Percentiles rank a stretch among this genome's conserved stretches.
Evolutionary conservation across 2,113 vertebrate genomes (phyloP).

Genomic region (Carassius carassius): DNA sequence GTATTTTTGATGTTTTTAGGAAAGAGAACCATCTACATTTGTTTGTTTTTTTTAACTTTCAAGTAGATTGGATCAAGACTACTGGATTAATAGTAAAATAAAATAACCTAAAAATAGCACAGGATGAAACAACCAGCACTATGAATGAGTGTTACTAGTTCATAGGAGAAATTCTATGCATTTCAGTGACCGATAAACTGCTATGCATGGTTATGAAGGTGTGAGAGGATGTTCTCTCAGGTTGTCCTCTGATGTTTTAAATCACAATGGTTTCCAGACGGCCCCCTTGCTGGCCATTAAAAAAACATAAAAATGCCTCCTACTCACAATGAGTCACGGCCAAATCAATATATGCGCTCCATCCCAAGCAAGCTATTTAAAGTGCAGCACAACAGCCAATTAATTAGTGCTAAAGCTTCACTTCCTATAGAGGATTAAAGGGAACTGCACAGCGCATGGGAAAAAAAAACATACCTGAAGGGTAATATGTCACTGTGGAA

Average conservation of each 20-base stretch:
- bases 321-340: constrained; percentile 33
- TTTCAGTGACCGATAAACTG: background rate
- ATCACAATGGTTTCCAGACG: constrained; percentile 7
- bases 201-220: background rate
- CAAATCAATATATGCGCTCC: constrained; percentile 40
- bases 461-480: background rate
- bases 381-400: constrained; percentile 35
- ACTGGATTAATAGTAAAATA: background rate
- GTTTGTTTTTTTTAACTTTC: background rate
- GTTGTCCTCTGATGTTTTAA: constrained; percentile 8
- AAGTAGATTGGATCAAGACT: background rate
- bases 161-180: background rate
- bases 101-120: background rate
- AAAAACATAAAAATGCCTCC: constrained; percentile 42
- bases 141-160: background rate
- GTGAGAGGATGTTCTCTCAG: constrained; percentile 12
- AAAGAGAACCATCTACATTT: background rate
- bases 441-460: background rate
- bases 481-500: constrained; percentile 1
- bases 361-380: constrained; percentile 26
- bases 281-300: constrained; percentile 30
- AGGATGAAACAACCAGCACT: background rate
- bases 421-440: constrained; percentile 35
- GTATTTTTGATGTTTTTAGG: background rate
- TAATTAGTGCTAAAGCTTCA: constrained; percentile 39